Base-by-base conservation (phyloP, 2,888 invertebrate species). In the Tipula unca region DNA sequence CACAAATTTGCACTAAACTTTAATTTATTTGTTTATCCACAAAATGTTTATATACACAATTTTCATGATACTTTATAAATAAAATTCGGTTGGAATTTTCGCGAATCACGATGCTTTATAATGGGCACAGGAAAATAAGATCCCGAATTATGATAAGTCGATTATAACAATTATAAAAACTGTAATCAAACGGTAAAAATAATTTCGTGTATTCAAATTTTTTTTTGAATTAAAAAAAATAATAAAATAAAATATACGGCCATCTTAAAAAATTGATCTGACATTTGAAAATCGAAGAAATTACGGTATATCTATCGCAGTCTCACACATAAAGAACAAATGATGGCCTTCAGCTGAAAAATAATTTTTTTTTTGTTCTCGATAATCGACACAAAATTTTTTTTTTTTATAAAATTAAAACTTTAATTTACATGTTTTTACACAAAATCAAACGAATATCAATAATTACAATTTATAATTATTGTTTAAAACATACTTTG, bases 401-500 rank as follows among this genome's bases (percentile, higher is more conserved):
- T 69, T 54, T 3, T 25, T 69, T 25, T 10, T 48, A 48, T 48
- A 17, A 4, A 48, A 48, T 48, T n/a, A n/a, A n/a, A 48, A 69
- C 8, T 2, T 25, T 3, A 69, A 6, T 32, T 32, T 25, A 69
- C 8, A 1, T 8, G 69, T 69, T 69, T 69, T 69, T 25, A 25
- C 1, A 10, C 10, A 10, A 69, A 69, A 25, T 69, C 25, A 10
- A 69, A 10, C 25, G 69, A 69, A 69, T 69, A 3, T 69, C 25
- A 69, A 25, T 69, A 25, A 25, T 8, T 25, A 69, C 8, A 69
- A 10, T 69, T 69, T 69, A 10, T 25, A 32, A 83, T 83, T 83
- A 17, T 32, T 32, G 32, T 32, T 83, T 20, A 89, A 91, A 92
- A 94, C 94, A 93, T 93, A 95, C 95, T 94, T 94, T 94, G 94